phyloP scores from a whole-genome alignment of 2,797 vertebrate genomes.

The Eulemur albifrons region DNA sequence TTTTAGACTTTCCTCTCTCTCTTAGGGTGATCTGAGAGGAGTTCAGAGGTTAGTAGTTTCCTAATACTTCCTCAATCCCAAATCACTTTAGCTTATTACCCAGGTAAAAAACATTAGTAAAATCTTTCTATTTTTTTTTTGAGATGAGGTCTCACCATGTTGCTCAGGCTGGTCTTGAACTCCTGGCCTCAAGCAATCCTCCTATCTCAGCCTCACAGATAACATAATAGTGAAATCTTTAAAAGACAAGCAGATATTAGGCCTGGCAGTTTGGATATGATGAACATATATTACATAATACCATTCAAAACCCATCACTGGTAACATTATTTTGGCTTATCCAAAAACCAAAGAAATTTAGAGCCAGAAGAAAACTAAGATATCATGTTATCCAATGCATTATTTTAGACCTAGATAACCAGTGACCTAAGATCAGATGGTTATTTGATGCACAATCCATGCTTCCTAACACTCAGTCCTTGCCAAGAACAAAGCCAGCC shows the following conservation, averaged over 20 bases:
- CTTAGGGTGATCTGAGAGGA: neutral
- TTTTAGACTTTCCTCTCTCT: constrained; percentile 11
- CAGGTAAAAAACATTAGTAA: neutral
- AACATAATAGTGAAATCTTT: neutral
- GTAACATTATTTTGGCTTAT: neutral
- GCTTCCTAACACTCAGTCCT: neutral
- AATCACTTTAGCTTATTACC: neutral
- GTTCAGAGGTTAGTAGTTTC: neutral
- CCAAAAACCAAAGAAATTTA: neutral
- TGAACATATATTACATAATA: neutral
- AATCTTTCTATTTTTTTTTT: neutral
- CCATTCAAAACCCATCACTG: neutral
- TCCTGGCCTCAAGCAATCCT: neutral
- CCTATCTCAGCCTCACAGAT: neutral
- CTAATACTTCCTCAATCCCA: neutral
- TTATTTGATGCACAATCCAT: neutral
- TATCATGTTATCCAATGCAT: neutral
- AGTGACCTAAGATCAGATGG: neutral
- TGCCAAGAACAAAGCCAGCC: neutral
- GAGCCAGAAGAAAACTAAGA: neutral
- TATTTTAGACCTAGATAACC: neutral
- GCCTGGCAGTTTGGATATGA: neutral
- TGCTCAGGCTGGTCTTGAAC: neutral
- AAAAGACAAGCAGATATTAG: neutral
- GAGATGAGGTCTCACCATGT: neutral